Base-by-base conservation (phyloP, 2,888 invertebrate species). In the Acrobasis suavella region DNA sequence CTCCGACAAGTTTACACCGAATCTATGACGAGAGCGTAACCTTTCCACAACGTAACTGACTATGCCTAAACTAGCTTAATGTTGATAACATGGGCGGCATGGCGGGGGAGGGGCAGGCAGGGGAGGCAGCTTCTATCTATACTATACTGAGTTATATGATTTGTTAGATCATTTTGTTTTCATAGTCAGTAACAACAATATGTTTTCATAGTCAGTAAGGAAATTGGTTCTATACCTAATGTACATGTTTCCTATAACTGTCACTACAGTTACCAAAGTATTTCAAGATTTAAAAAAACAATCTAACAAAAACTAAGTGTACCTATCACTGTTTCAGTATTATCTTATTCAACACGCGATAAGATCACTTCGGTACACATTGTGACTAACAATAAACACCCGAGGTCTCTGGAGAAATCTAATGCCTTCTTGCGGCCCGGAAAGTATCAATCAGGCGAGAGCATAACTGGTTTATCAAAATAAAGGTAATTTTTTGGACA, bases 1-100 rank as follows among this genome's bases (percentile, higher is more conserved):
- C 74, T 76, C 78, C 77, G 81, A 83, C 78, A 70, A 71, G 74
- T 76, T 59, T 50, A 50, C 50, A 50, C 50, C 59, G 12, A 51
- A 55, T 39, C 50, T 22, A 22, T 50, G 50, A 17, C 38, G 38
- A 50, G 49, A 58, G 12, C 32, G 16, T 60, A 39, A 60, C 59
- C 59, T 60, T 60, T 51, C 37, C 14, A 46, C n/a, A 46, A n/a
- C 46, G n/a, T 46, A n/a, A 46, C 46, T 46, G 14, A 14, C 46
- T 46, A 46, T 14, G 46, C 46, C 42, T n/a, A 7, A 42, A 42
- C 46, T 46, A 14, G 46, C n/a, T 46, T n/a, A n/a, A 46, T 1
- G n/a, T 14, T 46, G 10, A 5, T 12, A 10, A 1, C 8, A 9
- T 42, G 12, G n/a, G n/a, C n/a, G n/a, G n/a, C n/a, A n/a, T n/a